Conservation (phyloP, 2,113 vertebrate species). For the Uropsilus gracilis region DNA sequence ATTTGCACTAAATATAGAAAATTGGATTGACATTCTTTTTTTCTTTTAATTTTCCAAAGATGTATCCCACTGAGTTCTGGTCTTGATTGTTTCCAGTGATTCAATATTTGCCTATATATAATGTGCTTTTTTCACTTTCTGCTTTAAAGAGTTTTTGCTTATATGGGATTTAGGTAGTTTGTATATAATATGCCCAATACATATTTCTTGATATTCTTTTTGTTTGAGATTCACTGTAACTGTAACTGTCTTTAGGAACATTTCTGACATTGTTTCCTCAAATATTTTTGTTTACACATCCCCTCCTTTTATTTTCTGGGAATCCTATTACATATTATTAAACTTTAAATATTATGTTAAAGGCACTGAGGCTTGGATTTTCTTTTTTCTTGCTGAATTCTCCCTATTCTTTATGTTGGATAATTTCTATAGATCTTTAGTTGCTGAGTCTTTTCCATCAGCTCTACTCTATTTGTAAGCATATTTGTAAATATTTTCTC, state of each 20-base stretch:
- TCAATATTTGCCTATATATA: neutral
- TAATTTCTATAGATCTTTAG: neutral
- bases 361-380: neutral
- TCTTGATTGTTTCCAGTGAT: neutral
- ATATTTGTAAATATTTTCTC: neutral
- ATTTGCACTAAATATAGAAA: neutral
- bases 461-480: neutral
- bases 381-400: neutral
- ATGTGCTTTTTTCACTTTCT: neutral
- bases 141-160: neutral
- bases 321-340: neutral
- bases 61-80: neutral
- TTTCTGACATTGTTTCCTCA: neutral
- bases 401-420: neutral
- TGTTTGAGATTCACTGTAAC: neutral
- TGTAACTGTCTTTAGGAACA: neutral
- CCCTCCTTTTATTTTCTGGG: neutral
- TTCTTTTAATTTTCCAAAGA: neutral
- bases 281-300: neutral
- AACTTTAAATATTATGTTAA: neutral
- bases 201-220: neutral
- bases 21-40: neutral
- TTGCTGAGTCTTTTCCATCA: neutral
- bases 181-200: neutral
- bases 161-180: neutral